Base-by-base conservation (phyloP, 2,888 invertebrate genomes). In the Lithosia quadra region DNA sequence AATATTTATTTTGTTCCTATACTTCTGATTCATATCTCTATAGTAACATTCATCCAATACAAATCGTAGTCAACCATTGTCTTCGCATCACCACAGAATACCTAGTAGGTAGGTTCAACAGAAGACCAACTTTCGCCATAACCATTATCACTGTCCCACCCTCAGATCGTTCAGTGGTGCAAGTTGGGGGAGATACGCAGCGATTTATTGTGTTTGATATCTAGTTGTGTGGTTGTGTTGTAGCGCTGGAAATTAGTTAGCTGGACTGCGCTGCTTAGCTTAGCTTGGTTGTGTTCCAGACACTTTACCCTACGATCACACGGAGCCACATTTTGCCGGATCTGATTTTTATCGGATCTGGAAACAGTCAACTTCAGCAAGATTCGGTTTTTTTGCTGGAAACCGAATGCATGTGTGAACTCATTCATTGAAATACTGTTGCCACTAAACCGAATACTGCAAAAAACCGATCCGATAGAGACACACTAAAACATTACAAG, bases 121-220 rank as follows among this genome's bases (percentile, higher is more conserved):
- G 85, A 85, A 85, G 87, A 85, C 81, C 83, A 94, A 95, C 89
- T 94, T 94, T 89, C 63, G 81, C 91, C 90, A 94, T 95, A 93
- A 94, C 92, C 94, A 93, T 93, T 93, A 92, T 91, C 92, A 86
- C 90, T 85, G 89, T 81, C 81, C 86, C 89, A 89, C 90, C 91
- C 88, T 89, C 89, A 86, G 76, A 86, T 82, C 79, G 81, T 76
- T 69, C 69, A 69, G 58, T 80, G 88, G 88, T 65, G 69, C 81
- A 86, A 89, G 83, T 83, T 81, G 64, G 39, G 59, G 53, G 71
- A 39, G 71, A 65, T 28, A 58, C 61, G 74, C 74, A 67, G 58
- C 63, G 62, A 67, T 74, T 71, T 59, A 69, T 63, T 39, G 49
- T 43, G n/a, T 68, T 65, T 18, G 15, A 21, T 5, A 7, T 59